phyloP scores from a whole-genome alignment of 2,113 vertebrate genomes.

The Oceanodroma tethys region DNA sequence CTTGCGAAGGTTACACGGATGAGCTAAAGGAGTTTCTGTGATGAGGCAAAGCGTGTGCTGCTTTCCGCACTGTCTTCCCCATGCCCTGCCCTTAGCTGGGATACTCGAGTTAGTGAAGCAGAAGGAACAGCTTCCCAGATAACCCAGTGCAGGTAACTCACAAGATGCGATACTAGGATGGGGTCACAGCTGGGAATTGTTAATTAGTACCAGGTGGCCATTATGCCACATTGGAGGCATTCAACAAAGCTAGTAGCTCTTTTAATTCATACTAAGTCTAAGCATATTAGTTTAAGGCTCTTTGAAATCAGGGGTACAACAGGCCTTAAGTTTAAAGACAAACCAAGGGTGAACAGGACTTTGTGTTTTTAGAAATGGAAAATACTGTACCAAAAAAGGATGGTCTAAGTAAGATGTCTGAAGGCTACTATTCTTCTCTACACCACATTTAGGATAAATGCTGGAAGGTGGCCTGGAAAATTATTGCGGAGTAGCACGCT shows the following conservation, averaged over 20 bases:
- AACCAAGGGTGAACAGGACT: background rate
- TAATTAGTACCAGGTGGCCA: background rate
- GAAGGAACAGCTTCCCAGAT: background rate
- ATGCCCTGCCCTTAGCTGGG: background rate
- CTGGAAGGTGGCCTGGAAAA: background rate
- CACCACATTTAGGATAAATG: background rate
- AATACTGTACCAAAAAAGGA: background rate
- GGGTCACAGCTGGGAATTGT: background rate
- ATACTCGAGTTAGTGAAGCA: background rate
- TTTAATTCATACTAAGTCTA: background rate
- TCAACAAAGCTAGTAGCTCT: background rate
- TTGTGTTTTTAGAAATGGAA: background rate
- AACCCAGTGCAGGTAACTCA: background rate
- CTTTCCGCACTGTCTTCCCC: background rate
- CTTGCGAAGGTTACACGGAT: background rate
- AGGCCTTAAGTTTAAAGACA: background rate
- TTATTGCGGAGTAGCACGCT: background rate
- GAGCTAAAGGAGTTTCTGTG: background rate
- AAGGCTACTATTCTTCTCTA: background rate
- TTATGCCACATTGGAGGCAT: background rate
- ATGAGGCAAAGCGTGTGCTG: background rate
- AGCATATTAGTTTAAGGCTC: conserved; percentile 8
- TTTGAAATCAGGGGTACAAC: background rate
- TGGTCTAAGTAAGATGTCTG: background rate
- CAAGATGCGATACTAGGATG: background rate